Conservation (phyloP, 30 jellyfish, hydroid and myxozoan species). For the Aurelia sp. region DNA sequence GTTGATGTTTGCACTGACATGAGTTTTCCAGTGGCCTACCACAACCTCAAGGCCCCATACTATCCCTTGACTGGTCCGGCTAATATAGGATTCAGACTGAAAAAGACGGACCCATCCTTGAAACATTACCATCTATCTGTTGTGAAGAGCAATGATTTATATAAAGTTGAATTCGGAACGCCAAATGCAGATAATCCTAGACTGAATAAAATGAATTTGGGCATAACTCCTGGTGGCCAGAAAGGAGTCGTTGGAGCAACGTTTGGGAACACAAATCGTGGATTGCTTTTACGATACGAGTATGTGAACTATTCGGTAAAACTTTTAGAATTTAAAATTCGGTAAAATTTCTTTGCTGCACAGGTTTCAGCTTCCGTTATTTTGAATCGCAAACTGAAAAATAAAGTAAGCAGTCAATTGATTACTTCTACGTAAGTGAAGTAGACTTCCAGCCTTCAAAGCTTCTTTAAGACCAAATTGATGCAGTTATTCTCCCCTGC, state of each 20-base stretch:
- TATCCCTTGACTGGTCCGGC: conserved; percentile 99
- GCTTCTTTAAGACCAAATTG: too few species aligned
- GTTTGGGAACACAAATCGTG: conserved; percentile 86
- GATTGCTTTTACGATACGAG: conserved; percentile 79
- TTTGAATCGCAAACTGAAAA: too few species aligned
- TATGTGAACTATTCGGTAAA: not conserved
- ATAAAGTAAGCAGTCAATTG: too few species aligned
- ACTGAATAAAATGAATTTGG: conserved; percentile 64
- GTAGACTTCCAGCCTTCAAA: too few species aligned
- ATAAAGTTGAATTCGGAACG: conserved; percentile 70
- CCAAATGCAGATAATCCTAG: conserved; percentile 85
- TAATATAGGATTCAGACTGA: conserved; percentile 59
- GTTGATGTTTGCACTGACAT: conserved; percentile 77
- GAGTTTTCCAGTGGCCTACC: conserved; percentile 89
- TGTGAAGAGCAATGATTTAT: conserved; percentile 66
- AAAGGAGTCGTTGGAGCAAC: conserved; percentile 92
- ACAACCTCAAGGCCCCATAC: conserved; percentile 79
- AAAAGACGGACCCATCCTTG: conserved; percentile 73
- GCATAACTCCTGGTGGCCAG: conserved; percentile 56
- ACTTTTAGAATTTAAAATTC: too few species aligned
- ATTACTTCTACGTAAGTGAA: too few species aligned
- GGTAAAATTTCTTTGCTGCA: too few species aligned
- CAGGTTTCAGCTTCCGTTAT: too few species aligned
- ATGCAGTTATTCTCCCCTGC: too few species aligned
- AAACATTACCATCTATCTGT: conserved; percentile 49